Conservation (phyloP, 2,113 vertebrate genomes). For the Oreocharis arfaki region DNA sequence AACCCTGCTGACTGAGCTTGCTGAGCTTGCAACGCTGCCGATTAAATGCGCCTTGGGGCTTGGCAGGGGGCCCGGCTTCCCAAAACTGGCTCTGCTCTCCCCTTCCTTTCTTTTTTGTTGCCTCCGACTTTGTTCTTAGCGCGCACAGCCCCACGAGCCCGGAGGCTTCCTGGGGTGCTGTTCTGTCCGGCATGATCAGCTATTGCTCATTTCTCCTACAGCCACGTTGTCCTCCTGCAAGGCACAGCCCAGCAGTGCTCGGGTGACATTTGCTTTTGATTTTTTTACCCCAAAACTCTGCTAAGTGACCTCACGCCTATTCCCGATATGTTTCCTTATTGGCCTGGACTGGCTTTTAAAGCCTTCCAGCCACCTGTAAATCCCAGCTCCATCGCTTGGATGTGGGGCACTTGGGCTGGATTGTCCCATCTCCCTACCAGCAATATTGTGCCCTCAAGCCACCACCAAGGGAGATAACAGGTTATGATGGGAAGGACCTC, state of each 20-base stretch:
- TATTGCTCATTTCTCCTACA: background rate
- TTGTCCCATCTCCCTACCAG: background rate
- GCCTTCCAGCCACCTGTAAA: no score
- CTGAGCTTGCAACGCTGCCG: background rate
- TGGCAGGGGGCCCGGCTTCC: background rate
- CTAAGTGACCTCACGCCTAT: rapidly evolving
- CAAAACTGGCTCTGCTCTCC: background rate
- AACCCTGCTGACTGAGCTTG: background rate
- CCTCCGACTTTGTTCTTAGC: background rate
- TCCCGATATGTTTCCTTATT: rapidly evolving
- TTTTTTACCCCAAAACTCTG: background rate
- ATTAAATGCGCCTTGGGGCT: background rate
- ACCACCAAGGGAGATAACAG: background rate
- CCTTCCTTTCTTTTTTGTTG: background rate
- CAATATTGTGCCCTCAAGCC: rapidly evolving
- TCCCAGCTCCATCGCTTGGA: background rate
- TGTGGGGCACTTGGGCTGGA: rapidly evolving
- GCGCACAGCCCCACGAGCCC: rapidly evolving
- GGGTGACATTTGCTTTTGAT: background rate
- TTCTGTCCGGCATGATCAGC: rapidly evolving
- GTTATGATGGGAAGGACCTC: background rate
- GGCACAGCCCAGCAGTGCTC: background rate
- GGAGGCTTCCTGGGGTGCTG: background rate
- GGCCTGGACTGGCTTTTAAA: background rate
- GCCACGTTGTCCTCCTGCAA: rapidly evolving